A percentile compares a stretch with the other conserved stretches of the same genome.
These are phyloP conservation scores for Colossoma macropomum DNA, from an alignment of 2,113 vertebrate species.

Conservation along the genomic window DNA sequence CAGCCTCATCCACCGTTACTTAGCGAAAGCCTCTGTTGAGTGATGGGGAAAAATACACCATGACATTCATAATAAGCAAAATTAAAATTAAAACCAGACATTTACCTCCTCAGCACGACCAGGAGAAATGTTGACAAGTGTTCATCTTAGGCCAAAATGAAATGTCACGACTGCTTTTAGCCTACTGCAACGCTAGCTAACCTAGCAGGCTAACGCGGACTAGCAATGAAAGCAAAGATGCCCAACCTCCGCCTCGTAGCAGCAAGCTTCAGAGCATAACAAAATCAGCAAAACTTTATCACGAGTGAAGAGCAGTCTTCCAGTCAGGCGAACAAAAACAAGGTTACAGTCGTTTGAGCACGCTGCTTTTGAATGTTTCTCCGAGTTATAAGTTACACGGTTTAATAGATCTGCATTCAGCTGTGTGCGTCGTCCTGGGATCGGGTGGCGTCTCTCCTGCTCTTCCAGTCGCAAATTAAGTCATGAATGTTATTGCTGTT, in stretches of 20 bases:
- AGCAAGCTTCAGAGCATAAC: not conserved
- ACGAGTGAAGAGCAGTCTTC: not conserved
- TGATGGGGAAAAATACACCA: not conserved
- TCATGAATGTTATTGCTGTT: not conserved
- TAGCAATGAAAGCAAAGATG: constrained; percentile 1
- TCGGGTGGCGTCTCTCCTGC: not conserved
- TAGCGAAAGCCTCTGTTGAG: not conserved
- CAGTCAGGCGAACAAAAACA: not conserved
- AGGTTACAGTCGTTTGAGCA: not conserved
- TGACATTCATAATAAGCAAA: not conserved
- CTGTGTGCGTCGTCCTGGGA: not conserved
- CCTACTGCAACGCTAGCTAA: constrained; percentile 3
- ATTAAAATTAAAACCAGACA: not conserved
- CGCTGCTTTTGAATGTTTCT: not conserved
- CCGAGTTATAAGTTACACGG: not conserved
- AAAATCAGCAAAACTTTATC: not conserved
- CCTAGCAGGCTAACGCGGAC: constrained; percentile 26
- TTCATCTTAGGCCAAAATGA: constrained; percentile 31
- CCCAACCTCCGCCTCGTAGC: not conserved
- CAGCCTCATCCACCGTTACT: too few relatives aligned
- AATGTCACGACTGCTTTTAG: not conserved
- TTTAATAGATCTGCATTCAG: too few relatives aligned
- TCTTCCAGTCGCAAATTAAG: not conserved
- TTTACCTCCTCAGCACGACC: constrained; percentile 34
- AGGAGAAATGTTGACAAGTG: not conserved